A percentile compares a stretch with the other conserved stretches of the same genome.
Evolutionary conservation across 2,113 vertebrate species (phyloP).

Genomic region (Colaptes auratus): DNA sequence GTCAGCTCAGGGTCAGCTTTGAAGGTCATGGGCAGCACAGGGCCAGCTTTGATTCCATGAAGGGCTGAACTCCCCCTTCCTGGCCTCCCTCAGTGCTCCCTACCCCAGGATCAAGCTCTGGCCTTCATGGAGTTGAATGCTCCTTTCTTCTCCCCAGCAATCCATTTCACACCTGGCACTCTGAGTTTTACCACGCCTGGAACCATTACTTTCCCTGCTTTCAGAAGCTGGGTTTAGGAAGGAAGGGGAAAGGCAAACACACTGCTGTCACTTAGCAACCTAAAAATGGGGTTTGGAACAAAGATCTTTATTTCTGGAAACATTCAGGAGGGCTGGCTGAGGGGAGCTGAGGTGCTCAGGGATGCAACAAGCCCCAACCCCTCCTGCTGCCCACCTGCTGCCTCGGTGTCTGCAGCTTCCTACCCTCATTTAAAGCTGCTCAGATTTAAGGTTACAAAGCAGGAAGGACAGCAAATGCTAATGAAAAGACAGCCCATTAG

Average conservation of each 20-base stretch:
- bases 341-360: neutral
- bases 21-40: neutral
- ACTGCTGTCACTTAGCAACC: slow-evolving; percentile 48
- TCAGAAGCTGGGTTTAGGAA: neutral
- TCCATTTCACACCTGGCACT: neutral
- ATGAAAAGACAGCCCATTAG: accelerated
- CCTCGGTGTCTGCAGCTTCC: accelerated
- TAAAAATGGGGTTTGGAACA: neutral
- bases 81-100: accelerated
- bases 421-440: neutral
- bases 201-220: neutral
- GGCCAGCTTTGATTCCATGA: too few relatives aligned
- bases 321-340: accelerated
- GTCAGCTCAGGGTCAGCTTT: neutral
- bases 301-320: slow-evolving; percentile 10
- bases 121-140: accelerated
- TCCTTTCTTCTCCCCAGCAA: accelerated
- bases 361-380: neutral
- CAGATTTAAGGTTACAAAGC: neutral
- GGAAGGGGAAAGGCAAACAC: neutral
- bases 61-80: accelerated
- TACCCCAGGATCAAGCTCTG: neutral
- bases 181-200: neutral
- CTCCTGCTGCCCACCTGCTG: neutral
- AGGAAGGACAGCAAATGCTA: neutral